phyloP scores from a whole-genome alignment of 2,797 vertebrate genomes.

The Tiaroga cobitis region DNA sequence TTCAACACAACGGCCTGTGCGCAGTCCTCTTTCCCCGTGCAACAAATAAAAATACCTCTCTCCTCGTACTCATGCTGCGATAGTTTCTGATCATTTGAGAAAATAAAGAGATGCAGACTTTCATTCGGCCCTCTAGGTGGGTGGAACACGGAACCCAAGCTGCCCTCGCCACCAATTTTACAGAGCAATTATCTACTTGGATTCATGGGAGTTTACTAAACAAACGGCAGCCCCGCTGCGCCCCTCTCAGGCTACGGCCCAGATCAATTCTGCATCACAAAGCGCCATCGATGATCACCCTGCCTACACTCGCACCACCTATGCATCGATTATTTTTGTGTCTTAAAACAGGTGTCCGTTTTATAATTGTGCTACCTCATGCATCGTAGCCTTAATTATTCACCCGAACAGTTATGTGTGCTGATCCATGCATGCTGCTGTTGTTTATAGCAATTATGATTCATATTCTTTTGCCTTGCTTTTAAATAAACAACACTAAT shows the following conservation, averaged over 20 bases:
- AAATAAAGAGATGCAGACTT: constrained; percentile 85
- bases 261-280: constrained; percentile 93
- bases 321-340: constrained; percentile 50
- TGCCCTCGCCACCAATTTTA: constrained; percentile 90
- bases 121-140: constrained; percentile 84
- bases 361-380: constrained; percentile 51
- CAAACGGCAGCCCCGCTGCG: constrained; percentile 90
- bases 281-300: constrained; percentile 80
- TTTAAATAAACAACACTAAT: constrained; percentile 88
- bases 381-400: constrained; percentile 50
- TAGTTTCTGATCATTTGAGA: constrained; percentile 84
- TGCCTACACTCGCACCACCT: constrained; percentile 27
- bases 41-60: constrained; percentile 82
- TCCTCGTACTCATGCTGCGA: constrained; percentile 80
- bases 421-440: constrained; percentile 41
- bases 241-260: constrained; percentile 81
- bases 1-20: background rate
- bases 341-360: constrained; percentile 52
- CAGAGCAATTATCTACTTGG: constrained; percentile 95
- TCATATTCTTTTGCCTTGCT: constrained; percentile 62
- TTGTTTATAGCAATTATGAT: constrained; percentile 56
- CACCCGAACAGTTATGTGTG: constrained; percentile 39
- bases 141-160: constrained; percentile 85
- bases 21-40: constrained; percentile 30
- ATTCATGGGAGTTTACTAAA: constrained; percentile 96